phyloP scores from a whole-genome alignment of 2,113 vertebrate genomes.

The Trematomus loennbergii region DNA sequence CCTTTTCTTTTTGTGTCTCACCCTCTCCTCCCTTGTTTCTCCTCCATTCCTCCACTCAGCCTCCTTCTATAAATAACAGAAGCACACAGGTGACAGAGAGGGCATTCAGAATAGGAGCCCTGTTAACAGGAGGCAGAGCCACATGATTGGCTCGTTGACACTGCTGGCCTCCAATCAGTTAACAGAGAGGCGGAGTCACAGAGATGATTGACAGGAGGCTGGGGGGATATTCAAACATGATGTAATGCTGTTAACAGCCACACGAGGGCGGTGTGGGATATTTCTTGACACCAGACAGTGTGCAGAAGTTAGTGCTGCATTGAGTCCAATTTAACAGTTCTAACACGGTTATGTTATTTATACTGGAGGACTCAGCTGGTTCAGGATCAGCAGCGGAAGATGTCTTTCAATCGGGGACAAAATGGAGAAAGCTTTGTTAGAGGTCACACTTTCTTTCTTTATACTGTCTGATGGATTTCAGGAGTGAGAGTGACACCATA shows the following conservation, averaged over 20 bases:
- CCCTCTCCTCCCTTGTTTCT: slow-evolving; percentile 24
- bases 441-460: not conserved
- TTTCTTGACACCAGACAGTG: not conserved
- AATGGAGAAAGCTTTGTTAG: not conserved
- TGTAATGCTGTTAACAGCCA: slow-evolving; percentile 49
- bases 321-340: not conserved
- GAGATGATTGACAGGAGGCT: slow-evolving; percentile 31
- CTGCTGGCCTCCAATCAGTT: slow-evolving; percentile 65
- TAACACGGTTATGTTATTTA: not conserved
- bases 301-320: not conserved
- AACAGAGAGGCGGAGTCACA: slow-evolving; percentile 41
- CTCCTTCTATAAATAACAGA: slow-evolving; percentile 78
- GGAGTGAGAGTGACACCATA: not conserved
- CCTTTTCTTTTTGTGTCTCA: slow-evolving; percentile 22
- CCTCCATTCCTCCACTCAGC: slow-evolving; percentile 18
- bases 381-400: not conserved
- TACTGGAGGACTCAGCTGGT: slow-evolving; percentile 8
- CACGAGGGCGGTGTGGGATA: slow-evolving; percentile 57
- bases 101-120: slow-evolving; percentile 58
- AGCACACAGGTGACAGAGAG: slow-evolving; percentile 51
- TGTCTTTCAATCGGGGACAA: not conserved
- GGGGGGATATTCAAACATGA: not conserved
- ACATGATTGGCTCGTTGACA: slow-evolving; percentile 67
- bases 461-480: not conserved
- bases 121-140: slow-evolving; percentile 79